A percentile compares a stretch with the other conserved stretches of the same genome.
Conservation (phyloP, 2,888 invertebrate species). For the Theodoxus fluviatilis region DNA sequence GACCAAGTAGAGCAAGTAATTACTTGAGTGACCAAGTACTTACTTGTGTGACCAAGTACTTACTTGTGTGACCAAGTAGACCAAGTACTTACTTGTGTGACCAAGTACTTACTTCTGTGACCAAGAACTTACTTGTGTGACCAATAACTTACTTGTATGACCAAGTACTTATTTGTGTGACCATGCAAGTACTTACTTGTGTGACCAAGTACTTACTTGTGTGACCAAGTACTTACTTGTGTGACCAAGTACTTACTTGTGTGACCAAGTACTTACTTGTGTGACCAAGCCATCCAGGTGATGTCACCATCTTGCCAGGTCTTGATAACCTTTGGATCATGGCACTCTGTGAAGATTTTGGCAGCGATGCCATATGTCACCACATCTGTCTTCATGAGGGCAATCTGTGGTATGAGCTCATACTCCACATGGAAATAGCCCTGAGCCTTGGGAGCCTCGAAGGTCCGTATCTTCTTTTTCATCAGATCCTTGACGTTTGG, state of each 20-base stretch:
- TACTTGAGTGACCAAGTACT: no score
- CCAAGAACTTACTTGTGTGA: no score
- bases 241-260: background rate
- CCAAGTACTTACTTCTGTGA: no score
- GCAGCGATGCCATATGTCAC: constrained; percentile 62
- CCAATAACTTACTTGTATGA: no score
- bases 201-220: background rate
- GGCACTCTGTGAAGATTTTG: constrained; percentile 61
- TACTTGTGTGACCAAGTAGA: no score
- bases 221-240: background rate
- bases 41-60: no score
- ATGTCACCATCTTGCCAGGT: constrained; percentile 63
- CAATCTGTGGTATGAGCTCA: constrained; percentile 57
- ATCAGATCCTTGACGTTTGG: constrained; percentile 46
- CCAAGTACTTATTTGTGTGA: no score
- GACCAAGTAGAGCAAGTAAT: no score
- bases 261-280: constrained; percentile 45
- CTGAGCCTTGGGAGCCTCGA: constrained; percentile 60
- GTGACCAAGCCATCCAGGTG: constrained; percentile 65
- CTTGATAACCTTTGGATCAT: constrained; percentile 59
- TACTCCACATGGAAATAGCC: constrained; percentile 64
- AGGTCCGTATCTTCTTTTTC: constrained; percentile 53
- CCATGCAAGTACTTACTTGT: no score
- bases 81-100: no score
- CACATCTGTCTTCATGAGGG: constrained; percentile 59